phyloP scores from a whole-genome alignment of 2,888 invertebrate genomes.

The Drosophila putrida region DNA sequence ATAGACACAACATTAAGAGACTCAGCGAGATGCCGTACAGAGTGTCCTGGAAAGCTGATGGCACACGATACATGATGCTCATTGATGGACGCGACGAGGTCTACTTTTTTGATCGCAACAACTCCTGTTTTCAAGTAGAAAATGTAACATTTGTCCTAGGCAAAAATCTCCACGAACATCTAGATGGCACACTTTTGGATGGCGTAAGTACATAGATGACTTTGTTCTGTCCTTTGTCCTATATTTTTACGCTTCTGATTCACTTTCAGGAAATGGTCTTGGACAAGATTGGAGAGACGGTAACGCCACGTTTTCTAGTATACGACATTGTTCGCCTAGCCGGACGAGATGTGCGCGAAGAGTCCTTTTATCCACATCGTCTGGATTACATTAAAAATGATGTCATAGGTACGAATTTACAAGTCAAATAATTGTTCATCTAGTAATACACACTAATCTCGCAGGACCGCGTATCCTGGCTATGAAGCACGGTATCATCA shows the following conservation, averaged over 20 bases:
- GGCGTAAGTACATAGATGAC: slow-evolving; percentile 89
- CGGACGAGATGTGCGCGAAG: slow-evolving; percentile 90
- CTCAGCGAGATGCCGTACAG: slow-evolving; percentile 94
- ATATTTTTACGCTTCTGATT: neutral
- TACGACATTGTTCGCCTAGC: slow-evolving; percentile 97
- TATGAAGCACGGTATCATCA: slow-evolving; percentile 91
- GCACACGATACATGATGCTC: slow-evolving; percentile 98
- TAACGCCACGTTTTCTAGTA: slow-evolving; percentile 95
- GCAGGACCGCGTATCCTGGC: slow-evolving; percentile 88
- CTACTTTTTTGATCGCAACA: slow-evolving; percentile 98
- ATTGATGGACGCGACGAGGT: slow-evolving; percentile 94
- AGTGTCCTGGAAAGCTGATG: slow-evolving; percentile 99
- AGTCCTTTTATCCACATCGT: slow-evolving; percentile 91
- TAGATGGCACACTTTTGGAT: slow-evolving; percentile 94
- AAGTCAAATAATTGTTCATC: neutral
- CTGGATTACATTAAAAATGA: slow-evolving; percentile 91
- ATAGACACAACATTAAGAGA: slow-evolving; percentile 90
- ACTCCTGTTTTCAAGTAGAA: slow-evolving; percentile 94
- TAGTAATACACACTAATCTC: neutral
- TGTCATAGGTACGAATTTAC: slow-evolving; percentile 87
- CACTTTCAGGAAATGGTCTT: slow-evolving; percentile 96
- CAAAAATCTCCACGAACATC: slow-evolving; percentile 89
- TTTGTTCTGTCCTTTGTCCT: neutral
- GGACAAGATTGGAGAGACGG: slow-evolving; percentile 91
- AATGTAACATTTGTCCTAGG: slow-evolving; percentile 92